phyloP scores from a whole-genome alignment of 1,140 invertebrate species.

The Stegodyphus dumicola region DNA sequence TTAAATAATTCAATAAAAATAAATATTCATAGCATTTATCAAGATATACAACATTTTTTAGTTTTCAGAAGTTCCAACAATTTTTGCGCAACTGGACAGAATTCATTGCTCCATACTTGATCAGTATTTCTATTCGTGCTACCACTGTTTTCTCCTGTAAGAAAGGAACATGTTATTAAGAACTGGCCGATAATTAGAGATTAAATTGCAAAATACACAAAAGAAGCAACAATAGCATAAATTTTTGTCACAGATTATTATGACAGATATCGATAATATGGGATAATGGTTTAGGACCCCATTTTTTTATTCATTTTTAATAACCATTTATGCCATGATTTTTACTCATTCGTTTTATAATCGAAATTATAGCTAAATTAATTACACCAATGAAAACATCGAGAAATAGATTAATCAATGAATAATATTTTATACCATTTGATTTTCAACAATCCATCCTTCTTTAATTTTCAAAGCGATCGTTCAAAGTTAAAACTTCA shows the following conservation, averaged over 20 bases:
- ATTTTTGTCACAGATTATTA: neutral
- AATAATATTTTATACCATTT: too few relatives aligned
- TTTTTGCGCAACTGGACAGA: conserved; percentile 28
- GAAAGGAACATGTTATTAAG: neutral
- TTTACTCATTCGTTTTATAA: too few relatives aligned
- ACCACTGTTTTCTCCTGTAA: neutral
- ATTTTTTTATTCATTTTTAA: neutral
- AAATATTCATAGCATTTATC: too few relatives aligned
- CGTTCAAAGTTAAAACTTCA: too few relatives aligned
- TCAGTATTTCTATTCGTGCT: neutral
- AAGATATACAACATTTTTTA: neutral
- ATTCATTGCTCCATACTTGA: conserved; percentile 17
- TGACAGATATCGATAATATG: neutral
- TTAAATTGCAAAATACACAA: neutral
- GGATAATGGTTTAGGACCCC: neutral
- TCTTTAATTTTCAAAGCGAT: too few relatives aligned
- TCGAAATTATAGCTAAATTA: too few relatives aligned
- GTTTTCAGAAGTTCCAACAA: conserved; percentile 6
- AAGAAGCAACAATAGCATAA: neutral
- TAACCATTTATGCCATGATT: neutral
- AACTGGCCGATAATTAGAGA: neutral
- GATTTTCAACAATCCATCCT: too few relatives aligned
- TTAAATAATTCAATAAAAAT: too few relatives aligned
- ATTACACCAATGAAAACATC: too few relatives aligned
- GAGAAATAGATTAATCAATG: too few relatives aligned